Percentiles rank a stretch among this genome's conserved stretches.
Conservation (phyloP, 2,797 vertebrate genomes). For the Epinephelus awoara region DNA sequence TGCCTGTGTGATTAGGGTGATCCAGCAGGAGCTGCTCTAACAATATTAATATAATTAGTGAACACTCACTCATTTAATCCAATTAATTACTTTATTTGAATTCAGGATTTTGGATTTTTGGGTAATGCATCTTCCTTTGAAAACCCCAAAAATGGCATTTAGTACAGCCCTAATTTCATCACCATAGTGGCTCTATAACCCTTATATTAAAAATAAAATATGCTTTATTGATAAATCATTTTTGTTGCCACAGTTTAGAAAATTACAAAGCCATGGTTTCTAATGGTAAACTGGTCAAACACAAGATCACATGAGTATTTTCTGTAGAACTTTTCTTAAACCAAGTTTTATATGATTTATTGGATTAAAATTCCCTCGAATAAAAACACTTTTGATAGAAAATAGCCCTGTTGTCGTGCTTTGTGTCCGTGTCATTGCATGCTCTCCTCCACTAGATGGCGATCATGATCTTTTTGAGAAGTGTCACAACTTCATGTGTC, state of each 20-base stretch:
- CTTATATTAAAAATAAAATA: neutral
- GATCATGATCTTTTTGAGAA: neutral
- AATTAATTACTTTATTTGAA: too few species aligned
- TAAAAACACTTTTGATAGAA: slow-evolving; percentile 43
- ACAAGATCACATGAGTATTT: neutral
- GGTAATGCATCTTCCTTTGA: too few species aligned
- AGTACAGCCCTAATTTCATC: too few species aligned
- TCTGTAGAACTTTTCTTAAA: neutral
- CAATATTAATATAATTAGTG: too few species aligned
- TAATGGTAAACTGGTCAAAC: neutral
- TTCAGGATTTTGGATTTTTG: too few species aligned
- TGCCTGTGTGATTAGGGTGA: too few species aligned
- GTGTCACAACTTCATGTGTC: neutral
- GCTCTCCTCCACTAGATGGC: slow-evolving; percentile 72
- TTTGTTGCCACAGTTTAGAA: neutral
- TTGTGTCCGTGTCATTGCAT: neutral
- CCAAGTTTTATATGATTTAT: neutral
- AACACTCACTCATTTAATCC: too few species aligned
- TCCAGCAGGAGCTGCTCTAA: too few species aligned
- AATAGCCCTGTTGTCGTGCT: neutral
- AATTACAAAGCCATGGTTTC: neutral
- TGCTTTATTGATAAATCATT: neutral
- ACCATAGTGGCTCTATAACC: neutral
- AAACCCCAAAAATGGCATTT: too few species aligned
- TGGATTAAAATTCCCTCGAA: slow-evolving; percentile 2